These are phyloP conservation scores for Mareca strepera DNA, from an alignment of 2,797 vertebrate genomes.

Conservation along the genomic window DNA sequence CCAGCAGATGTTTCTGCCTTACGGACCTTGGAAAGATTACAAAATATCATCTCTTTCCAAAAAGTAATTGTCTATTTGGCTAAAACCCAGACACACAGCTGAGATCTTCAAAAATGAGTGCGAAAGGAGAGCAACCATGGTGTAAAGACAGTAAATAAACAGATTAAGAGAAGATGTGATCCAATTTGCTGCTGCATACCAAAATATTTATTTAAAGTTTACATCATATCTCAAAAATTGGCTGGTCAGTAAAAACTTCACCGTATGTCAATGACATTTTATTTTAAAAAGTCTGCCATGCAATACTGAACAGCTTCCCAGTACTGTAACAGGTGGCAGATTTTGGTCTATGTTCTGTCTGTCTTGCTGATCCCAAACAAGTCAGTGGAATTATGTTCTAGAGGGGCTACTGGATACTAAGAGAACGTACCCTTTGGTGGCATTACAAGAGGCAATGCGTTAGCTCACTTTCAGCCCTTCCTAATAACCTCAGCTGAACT, in stretches of 20 bases:
- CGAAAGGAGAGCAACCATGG: constrained; percentile 49
- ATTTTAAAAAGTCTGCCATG: neutral
- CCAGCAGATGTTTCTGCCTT: constrained; percentile 69
- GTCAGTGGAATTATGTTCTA: neutral
- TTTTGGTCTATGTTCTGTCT: neutral
- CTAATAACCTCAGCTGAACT: constrained; percentile 7
- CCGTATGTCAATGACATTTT: neutral
- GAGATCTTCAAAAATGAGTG: constrained; percentile 59
- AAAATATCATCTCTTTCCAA: constrained; percentile 63
- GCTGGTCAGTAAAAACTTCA: neutral
- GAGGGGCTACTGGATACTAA: neutral
- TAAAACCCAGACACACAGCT: constrained; percentile 61
- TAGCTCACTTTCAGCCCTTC: neutral
- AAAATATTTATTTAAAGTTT: constrained; percentile 63
- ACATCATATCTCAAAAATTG: constrained; percentile 29
- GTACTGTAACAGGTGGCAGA: neutral
- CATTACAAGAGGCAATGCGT: neutral
- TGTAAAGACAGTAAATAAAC: constrained; percentile 61
- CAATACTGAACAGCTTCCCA: neutral
- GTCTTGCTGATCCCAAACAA: neutral
- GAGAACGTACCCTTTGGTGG: neutral
- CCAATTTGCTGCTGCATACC: constrained; percentile 41
- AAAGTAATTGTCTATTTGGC: constrained; percentile 56
- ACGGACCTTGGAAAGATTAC: constrained; percentile 55
- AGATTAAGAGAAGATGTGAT: constrained; percentile 61